A percentile compares a stretch with the other conserved stretches of the same genome.
Conservation (phyloP, 1,140 invertebrate species). For the Dinoponera quadriceps region DNA sequence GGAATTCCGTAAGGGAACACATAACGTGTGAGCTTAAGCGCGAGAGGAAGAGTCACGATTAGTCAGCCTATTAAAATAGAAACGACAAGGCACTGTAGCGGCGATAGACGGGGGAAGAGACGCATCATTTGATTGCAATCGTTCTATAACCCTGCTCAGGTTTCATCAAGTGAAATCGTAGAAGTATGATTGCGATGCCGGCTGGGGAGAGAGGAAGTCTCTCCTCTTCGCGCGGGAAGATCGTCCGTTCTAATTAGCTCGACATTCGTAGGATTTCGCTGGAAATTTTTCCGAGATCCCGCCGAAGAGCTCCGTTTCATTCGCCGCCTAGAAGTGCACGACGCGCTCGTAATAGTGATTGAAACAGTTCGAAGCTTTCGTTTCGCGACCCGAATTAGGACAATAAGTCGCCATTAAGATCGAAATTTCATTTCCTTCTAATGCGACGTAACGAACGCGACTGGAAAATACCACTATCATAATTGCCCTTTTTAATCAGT, state of each 20-base stretch:
- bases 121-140: constrained; percentile 40
- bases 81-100: neutral
- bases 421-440: no score
- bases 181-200: constrained; percentile 44
- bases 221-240: neutral
- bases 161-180: constrained; percentile 65
- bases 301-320: no score
- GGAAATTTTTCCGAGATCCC: neutral
- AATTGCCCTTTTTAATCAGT: no score
- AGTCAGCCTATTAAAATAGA: constrained; percentile 40
- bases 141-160: constrained; percentile 29
- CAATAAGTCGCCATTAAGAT: neutral
- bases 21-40: neutral
- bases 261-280: constrained; percentile 34
- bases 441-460: no score
- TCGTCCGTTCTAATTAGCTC: constrained; percentile 21
- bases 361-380: neutral
- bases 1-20: neutral
- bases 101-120: constrained; percentile 30
- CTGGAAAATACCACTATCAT: no score
- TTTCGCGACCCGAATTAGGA: neutral
- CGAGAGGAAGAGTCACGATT: constrained; percentile 33
- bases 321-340: no score
- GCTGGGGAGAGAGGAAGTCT: constrained; percentile 14
- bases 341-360: neutral